Base-by-base conservation (phyloP, 2,797 vertebrate species). In the Xenopus petersii region DNA sequence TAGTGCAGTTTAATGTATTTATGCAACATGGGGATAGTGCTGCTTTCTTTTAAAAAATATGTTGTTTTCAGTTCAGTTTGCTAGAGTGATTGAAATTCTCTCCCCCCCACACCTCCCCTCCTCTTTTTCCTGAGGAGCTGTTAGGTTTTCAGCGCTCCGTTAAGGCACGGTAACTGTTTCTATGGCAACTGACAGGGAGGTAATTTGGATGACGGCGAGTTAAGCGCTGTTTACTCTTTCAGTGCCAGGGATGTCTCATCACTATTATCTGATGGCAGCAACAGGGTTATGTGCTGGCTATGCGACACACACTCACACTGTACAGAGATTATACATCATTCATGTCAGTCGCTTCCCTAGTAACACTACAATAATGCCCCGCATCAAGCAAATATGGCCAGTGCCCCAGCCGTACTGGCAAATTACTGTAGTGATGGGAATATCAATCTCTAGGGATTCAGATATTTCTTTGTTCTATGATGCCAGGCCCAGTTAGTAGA, bases 171-270 rank as follows among this genome's bases (percentile, higher is more conserved):
- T 60, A 70, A 64, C 66, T 26, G 76, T 58, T 66, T 74, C 76
- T 62, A 79, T 70, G 67, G 76, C 61, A 79, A 79, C 76, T 54
- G 26, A 71, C 68, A 74, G 61, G 47, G 67, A 69, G 54, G 76
- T 65, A 74, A 70, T 79, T 79, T 64, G 54, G 71, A 79, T 74
- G 54, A 67, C 30, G 51, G 66, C 46, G 68, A 65, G 60, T 64
- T 59, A 42, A 64, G 62, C 46, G 33, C 10, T 10, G 62, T 69
- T 74, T 26, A 79, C 76, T 71, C 71, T 74, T 79, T 70, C 67
- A 17, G 17, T 74, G 67, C 76, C 70, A 63, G 54, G 7, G 13
- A 8, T 56, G 13, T 5, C 9, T 51, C 11, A 10, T 51, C 11
- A 12, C 11, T 15, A 51, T 51, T 15, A 51, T 12, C 15, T 12